These are phyloP conservation scores for Montipora foliosa DNA, from an alignment of 64 coral and sea anemone genomes.

Conservation along the genomic window DNA sequence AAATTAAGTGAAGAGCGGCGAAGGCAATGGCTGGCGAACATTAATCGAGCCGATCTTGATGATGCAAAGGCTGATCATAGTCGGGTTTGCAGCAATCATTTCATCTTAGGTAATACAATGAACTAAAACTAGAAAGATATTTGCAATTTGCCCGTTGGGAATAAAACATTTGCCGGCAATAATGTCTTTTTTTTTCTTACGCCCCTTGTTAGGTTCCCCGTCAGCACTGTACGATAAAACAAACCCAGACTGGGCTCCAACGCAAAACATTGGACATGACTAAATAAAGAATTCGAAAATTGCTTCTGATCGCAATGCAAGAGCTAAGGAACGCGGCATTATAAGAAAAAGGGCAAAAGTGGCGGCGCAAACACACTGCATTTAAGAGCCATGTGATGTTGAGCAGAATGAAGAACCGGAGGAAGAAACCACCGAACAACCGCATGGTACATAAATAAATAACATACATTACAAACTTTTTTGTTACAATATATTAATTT, in stretches of 20 bases:
- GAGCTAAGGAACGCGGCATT: conserved; percentile 29
- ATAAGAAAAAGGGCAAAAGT: conserved; percentile 48
- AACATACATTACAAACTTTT: background rate
- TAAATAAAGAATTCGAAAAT: conserved; percentile 39
- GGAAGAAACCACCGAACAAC: background rate
- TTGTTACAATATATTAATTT: background rate
- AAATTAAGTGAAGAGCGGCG: conserved; percentile 43
- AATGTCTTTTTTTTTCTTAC: background rate
- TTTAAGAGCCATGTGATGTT: conserved; percentile 6
- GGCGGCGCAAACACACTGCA: conserved; percentile 11
- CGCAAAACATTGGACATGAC: conserved; percentile 54
- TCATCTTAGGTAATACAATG: conserved; percentile 55
- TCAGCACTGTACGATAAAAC: conserved; percentile 48
- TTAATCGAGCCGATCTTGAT: conserved; percentile 35
- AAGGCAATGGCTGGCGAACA: conserved; percentile 52
- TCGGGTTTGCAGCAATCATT: conserved; percentile 68
- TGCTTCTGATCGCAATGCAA: background rate
- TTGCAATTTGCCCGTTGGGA: background rate
- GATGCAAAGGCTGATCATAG: conserved; percentile 55
- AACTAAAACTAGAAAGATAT: conserved; percentile 14
- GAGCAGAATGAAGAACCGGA: conserved; percentile 5
- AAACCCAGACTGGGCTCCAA: conserved; percentile 65
- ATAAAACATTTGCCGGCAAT: background rate
- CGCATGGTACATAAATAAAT: background rate
- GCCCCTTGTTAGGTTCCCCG: conserved; percentile 44